Evolutionary conservation across 1,140 invertebrate species (phyloP), one percentile per base, ranked within the genome.

Genomic region (Paraescarpia echinospica): DNA sequence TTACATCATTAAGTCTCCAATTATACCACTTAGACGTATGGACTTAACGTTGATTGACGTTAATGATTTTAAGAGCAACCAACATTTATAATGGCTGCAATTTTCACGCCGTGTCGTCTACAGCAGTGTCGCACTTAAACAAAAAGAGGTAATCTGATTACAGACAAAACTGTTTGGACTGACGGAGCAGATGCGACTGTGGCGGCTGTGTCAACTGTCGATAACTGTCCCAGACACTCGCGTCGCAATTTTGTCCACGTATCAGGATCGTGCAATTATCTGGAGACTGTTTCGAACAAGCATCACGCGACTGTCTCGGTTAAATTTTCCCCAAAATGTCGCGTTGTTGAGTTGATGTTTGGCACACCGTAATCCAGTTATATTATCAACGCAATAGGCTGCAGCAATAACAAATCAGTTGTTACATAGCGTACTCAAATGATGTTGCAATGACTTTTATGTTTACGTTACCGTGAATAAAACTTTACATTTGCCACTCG

Each of bases 41-140:
- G 59, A 77, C 59, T 77, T 77, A 77, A 77, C 59, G 22, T 77
- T 77, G 59, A 77, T 77, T 77, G 27, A 77, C 22, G 59, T 12
- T 77, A 77, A 77, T 77, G 59, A 77, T 77, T 77, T 77, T 77
- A 77, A 77, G 59, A 77, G 59, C 59, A 77, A 77, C 14, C 59
- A 27, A 77, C 59, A 41, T 41, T 41, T 12, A 77, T 18, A 77
- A 77, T 77, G 59, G 14, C 18, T 31, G 59, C 59, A 77, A 77
- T 31, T 18, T 18, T 31, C 59, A 77, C 59, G 59, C 59, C 59
- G 1, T 77, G 59, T 77, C 59, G 59, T 77, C 1, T 77, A 77
- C 4, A 22, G 59, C 59, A 77, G 27, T 77, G 8, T 77, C 14
- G 8, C 27, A 77, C 27, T 77, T 77, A 77, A 77, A 77, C 59